A percentile compares a stretch with the other conserved stretches of the same genome.
Evolutionary conservation across 2,888 invertebrate species (phyloP).

Genomic region (Campaea margaritaria): DNA sequence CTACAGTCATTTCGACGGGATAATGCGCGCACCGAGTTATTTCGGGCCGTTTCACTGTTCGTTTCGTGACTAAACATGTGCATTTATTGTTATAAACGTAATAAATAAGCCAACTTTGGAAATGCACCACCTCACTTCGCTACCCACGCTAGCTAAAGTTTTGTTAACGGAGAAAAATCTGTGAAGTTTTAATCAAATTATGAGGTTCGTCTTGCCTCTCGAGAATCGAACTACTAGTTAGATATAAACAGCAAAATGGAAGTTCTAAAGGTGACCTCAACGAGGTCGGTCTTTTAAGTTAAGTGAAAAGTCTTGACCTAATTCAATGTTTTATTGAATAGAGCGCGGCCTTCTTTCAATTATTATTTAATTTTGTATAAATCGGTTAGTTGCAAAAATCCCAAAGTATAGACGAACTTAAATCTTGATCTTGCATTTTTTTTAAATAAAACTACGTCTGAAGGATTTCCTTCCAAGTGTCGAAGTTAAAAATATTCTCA

Average conservation of each 20-base stretch:
- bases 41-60: conserved; percentile 29
- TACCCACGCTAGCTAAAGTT: conserved; percentile 38
- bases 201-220: conserved; percentile 34
- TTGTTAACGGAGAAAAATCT: conserved; percentile 39
- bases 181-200: conserved; percentile 46
- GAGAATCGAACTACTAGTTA: conserved; percentile 20
- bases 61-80: conserved; percentile 36
- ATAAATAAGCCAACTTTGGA: conserved; percentile 40
- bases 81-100: conserved; percentile 36
- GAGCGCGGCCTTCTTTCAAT: neutral
- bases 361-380: too few relatives aligned
- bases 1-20: conserved; percentile 48
- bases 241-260: neutral
- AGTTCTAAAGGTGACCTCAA: conserved; percentile 5
- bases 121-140: conserved; percentile 27
- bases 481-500: conserved; percentile 16
- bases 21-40: conserved; percentile 35
- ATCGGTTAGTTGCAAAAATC: too few relatives aligned
- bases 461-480: neutral
- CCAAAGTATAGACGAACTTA: too few relatives aligned
- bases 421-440: too few relatives aligned
- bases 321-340: neutral
- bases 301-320: neutral
- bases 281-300: neutral
- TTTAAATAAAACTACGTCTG: too few relatives aligned